Evolutionary conservation across 2,888 invertebrate species (phyloP).

Genomic region (Euphydryas editha): DNA sequence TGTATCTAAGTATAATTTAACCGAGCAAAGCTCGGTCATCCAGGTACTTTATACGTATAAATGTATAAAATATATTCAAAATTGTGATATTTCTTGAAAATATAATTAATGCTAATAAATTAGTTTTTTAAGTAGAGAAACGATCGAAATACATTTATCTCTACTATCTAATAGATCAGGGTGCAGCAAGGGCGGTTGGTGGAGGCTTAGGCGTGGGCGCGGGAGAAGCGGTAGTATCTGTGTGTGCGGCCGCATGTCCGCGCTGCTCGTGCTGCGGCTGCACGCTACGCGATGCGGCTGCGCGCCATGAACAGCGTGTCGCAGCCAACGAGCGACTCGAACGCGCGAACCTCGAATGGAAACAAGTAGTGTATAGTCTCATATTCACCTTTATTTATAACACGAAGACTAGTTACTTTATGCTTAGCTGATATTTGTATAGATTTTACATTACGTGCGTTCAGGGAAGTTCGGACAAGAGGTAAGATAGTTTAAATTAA

Average conservation of each 20-base stretch:
- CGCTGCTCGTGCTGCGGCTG: constrained; percentile 73
- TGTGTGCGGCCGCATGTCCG: constrained; percentile 56
- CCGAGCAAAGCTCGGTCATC: too few species aligned
- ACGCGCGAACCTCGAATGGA: constrained; percentile 93
- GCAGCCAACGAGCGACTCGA: constrained; percentile 91
- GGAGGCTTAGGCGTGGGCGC: constrained; percentile 30
- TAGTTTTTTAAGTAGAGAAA: too few species aligned
- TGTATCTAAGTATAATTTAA: too few species aligned
- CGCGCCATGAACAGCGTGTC: constrained; percentile 90
- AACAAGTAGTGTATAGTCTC: constrained; percentile 67
- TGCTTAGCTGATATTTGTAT: too few species aligned
- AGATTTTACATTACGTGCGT: too few species aligned
- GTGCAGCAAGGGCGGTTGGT: constrained; percentile 13
- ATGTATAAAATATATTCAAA: too few species aligned
- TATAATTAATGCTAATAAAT: too few species aligned
- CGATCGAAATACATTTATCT: too few species aligned
- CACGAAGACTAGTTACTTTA: too few species aligned
- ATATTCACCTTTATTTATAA: not conserved
- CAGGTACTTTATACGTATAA: too few species aligned
- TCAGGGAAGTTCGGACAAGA: too few species aligned
- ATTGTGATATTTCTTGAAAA: not conserved
- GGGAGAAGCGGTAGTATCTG: constrained; percentile 34
- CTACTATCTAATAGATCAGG: constrained; percentile 5
- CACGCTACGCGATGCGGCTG: constrained; percentile 89
- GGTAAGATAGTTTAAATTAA: too few species aligned